phyloP scores from a whole-genome alignment of 2,888 invertebrate species.

The Hyles lineata region DNA sequence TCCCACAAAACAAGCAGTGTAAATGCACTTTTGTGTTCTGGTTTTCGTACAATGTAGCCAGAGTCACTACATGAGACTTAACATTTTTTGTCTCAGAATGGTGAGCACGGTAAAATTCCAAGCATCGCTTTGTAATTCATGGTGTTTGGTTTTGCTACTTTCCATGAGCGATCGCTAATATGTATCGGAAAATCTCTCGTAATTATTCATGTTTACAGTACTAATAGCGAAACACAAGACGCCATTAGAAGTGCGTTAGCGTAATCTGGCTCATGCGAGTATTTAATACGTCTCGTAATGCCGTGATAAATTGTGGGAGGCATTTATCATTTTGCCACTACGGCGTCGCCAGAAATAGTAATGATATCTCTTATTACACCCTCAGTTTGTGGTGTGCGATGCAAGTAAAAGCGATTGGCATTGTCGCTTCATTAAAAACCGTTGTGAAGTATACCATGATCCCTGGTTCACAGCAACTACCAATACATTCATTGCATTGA shows the following conservation, averaged over 20 bases:
- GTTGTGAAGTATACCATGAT: neutral
- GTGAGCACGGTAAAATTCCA: too few species aligned
- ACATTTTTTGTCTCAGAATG: too few species aligned
- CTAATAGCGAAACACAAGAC: slow-evolving; percentile 2
- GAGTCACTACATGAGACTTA: too few species aligned
- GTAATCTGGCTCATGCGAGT: neutral
- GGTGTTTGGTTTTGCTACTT: too few species aligned
- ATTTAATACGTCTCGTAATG: slow-evolving; percentile 8
- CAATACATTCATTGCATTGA: too few species aligned
- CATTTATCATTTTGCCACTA: slow-evolving; percentile 23
- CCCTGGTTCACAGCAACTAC: neutral
- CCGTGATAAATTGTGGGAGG: slow-evolving; percentile 12
- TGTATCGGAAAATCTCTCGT: neutral
- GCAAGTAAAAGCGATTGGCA: neutral
- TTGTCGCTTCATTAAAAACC: neutral
- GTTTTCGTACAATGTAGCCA: too few species aligned
- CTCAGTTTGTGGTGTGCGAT: neutral
- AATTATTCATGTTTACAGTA: slow-evolving; percentile 2
- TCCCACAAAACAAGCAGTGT: too few species aligned
- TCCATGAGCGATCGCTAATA: neutral
- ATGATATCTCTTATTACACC: slow-evolving; percentile 28
- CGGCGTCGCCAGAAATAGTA: neutral
- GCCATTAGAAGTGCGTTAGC: neutral
- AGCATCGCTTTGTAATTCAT: too few species aligned
- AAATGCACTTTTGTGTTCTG: too few species aligned